Evolutionary conservation across 2,113 vertebrate genomes (phyloP), one percentile per base, ranked within the genome.

Genomic region (Ramphastos sulfuratus): DNA sequence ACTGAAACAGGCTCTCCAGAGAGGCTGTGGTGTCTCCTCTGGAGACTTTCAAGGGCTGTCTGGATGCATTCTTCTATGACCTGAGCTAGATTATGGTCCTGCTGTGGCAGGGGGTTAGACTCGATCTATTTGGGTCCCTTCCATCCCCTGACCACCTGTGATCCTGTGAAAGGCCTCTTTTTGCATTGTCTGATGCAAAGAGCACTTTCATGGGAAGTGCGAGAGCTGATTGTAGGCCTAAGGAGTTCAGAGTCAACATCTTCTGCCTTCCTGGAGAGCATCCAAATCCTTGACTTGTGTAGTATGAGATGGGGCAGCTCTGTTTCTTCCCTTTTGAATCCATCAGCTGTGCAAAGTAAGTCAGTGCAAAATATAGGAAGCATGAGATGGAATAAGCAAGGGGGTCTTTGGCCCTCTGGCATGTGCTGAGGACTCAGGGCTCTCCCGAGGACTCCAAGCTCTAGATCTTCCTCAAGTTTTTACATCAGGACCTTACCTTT

Each of bases 341-440:
- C 10, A 80, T n/a, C 78, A 89, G 63, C 75, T 91, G 17, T 72
- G 30, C 58, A 39, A 39, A 39, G 12, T 67, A 87, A 72, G 76
- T 79, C 18, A 69, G 5, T 18, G 30, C 35, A 85, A 92, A 84
- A 75, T 65, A 58, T 0, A 4, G 16, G 24, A 76, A 46, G 19
- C 50, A 9, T 44, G 37, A 77, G 60, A 67, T 3, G 16, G 60
- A 84, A 61, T 25, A 73, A 85, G n/a, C 59, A 66, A 76, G 52
- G 59, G 72, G 58, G 44, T 64, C 23, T 80, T 52, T 73, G 30
- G 6, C 48, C 25, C 27, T 80, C 15, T 58, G 44, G 4, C 12
- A 18, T 1, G 0, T 33, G 7, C 2, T 24, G 24, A 12, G 12
- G 50, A 14, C 0, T 48, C 12, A 79, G 23, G 25, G 7, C 12